Conservation (phyloP, 2,113 vertebrate species). For the Noctilio leporinus region DNA sequence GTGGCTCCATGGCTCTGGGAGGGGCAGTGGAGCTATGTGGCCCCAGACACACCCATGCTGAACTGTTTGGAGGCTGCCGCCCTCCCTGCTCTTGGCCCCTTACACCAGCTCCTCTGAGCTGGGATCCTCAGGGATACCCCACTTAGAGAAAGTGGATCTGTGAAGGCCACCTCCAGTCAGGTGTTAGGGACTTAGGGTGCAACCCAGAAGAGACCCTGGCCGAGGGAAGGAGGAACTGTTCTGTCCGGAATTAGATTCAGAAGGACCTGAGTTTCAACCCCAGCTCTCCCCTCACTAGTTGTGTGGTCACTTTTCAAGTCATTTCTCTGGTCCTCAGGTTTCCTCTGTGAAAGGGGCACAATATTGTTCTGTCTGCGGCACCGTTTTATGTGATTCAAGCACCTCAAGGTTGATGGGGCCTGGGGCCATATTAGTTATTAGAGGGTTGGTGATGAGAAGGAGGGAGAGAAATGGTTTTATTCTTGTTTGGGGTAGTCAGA, state of each 20-base stretch:
- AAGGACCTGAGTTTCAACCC: neutral
- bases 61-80: neutral
- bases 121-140: neutral
- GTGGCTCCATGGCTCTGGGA: rapidly evolving
- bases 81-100: neutral
- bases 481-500: neutral
- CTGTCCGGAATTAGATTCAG: neutral
- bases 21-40: rapidly evolving
- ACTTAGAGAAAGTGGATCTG: neutral
- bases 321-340: neutral
- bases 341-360: neutral
- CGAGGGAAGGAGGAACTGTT: neutral
- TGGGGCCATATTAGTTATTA: neutral
- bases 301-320: neutral
- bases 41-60: rapidly evolving
- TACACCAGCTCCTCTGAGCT: neutral
- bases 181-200: neutral
- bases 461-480: neutral
- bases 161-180: rapidly evolving
- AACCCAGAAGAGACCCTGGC: neutral
- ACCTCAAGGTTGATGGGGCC: neutral
- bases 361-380: neutral
- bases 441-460: neutral
- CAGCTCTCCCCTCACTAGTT: neutral
- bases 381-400: neutral